Conservation (phyloP, 2,888 invertebrate genomes). For the Leptinotarsa tumamoca region DNA sequence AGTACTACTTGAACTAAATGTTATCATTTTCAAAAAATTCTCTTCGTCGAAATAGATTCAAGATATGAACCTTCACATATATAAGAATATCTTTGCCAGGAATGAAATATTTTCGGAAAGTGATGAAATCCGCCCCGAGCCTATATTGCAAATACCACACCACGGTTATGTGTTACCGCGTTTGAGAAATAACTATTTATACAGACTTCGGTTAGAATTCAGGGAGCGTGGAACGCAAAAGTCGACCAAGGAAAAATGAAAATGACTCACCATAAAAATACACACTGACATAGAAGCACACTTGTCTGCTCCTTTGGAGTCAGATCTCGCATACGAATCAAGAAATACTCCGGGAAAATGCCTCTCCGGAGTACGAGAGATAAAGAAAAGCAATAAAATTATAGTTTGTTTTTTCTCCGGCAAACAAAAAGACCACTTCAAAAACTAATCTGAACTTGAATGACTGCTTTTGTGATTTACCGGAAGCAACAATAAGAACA, state of each 20-base stretch:
- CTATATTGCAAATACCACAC: slow-evolving; percentile 25
- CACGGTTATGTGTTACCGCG: slow-evolving; percentile 50
- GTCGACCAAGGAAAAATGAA: slow-evolving; percentile 57
- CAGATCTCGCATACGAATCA: slow-evolving; percentile 54
- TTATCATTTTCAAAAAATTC: too few species aligned
- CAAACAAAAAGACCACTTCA: slow-evolving; percentile 35
- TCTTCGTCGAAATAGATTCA: background rate
- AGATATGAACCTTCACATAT: background rate
- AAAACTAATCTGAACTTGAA: slow-evolving; percentile 42
- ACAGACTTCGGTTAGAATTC: slow-evolving; percentile 57
- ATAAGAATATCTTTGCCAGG: background rate
- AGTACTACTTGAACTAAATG: too few species aligned
- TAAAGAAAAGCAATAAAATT: slow-evolving; percentile 49
- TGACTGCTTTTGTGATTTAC: slow-evolving; percentile 33
- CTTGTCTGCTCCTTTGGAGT: slow-evolving; percentile 49
- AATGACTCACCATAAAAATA: slow-evolving; percentile 58
- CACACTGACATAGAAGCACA: slow-evolving; percentile 52
- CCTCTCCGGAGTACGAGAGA: slow-evolving; percentile 47
- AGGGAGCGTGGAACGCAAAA: slow-evolving; percentile 51
- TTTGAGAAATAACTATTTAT: slow-evolving; percentile 59
- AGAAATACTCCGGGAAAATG: slow-evolving; percentile 49
- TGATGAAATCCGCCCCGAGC: slow-evolving; percentile 16
- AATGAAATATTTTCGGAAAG: slow-evolving; percentile 28
- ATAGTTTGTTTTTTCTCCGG: slow-evolving; percentile 40
- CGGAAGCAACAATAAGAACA: slow-evolving; percentile 32